Conservation (phyloP, 92 coral and sea anemone genomes). For the Ricordea florida region DNA sequence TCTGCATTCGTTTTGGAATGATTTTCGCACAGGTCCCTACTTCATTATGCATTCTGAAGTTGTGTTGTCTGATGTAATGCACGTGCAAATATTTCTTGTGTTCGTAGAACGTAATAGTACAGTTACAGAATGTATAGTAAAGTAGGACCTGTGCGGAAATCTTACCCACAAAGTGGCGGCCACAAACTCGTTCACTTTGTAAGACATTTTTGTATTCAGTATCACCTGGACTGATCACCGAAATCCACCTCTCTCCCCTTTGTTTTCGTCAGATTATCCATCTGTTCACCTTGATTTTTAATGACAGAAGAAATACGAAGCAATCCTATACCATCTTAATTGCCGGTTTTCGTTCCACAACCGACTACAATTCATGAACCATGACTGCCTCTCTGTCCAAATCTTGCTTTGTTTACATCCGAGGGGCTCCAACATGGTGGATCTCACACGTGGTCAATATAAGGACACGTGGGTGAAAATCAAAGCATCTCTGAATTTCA, state of each 20-base stretch:
- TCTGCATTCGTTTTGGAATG: no score
- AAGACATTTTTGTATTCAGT: slow-evolving; percentile 19
- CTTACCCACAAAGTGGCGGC: slow-evolving; percentile 53
- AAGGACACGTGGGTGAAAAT: neutral
- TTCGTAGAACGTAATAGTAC: no score
- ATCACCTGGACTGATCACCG: slow-evolving; percentile 53
- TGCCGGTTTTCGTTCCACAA: slow-evolving; percentile 47
- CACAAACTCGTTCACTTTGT: slow-evolving; percentile 47
- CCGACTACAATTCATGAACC: slow-evolving; percentile 30
- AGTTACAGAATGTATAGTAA: no score
- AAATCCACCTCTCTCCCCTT: slow-evolving; percentile 41
- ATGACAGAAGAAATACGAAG: slow-evolving; percentile 40
- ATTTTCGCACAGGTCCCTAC: no score
- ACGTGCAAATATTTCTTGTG: no score
- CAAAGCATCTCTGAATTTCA: no score
- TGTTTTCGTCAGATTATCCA: slow-evolving; percentile 38
- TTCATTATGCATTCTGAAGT: no score
- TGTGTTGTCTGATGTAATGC: no score
- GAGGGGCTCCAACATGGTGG: neutral
- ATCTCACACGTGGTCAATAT: neutral
- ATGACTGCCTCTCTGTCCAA: neutral
- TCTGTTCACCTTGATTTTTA: slow-evolving; percentile 37
- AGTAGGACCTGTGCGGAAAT: slow-evolving; percentile 20
- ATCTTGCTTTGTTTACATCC: slow-evolving; percentile 3
- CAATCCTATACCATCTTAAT: slow-evolving; percentile 26